Evolutionary conservation across 2,888 invertebrate species (phyloP), one percentile per base, ranked within the genome.

Genomic region (Steromphala cineraria): DNA sequence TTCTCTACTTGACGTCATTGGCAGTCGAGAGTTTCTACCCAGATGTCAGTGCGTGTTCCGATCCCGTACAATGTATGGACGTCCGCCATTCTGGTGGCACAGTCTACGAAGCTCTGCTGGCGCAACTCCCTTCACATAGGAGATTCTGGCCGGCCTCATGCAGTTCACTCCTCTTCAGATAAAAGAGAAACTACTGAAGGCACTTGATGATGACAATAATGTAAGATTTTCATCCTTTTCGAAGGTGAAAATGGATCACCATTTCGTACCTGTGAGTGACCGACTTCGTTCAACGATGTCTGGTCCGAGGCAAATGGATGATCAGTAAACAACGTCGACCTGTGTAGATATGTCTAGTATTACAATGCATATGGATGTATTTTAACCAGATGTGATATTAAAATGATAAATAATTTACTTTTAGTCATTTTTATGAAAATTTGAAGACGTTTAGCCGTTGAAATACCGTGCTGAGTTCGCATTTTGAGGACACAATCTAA

Each of bases 141-240:
- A 93, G 94, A 94, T 94, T 93, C 87, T 87, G 89, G 89, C 88
- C 86, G 87, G 86, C 91, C 92, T 90, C 89, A 95, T 95, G 95
- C 94, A 94, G 94, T 94, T 93, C 93, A 94, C 94, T 93, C 94
- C 93, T 89, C 89, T 90, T 87, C 97, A 98, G 95, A 96, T 98
- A 95, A 97, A 97, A 95, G 96, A 97, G 95, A 97, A 96, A 96
- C 96, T 98, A 96, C 96, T 97, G 95, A 96, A 96, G 96, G 97
- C 98, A 95, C 96, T 98, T 95, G 98, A 98, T 96, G 96, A 96
- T 95, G 97, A 97, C 95, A 97, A 98, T 96, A 98, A 98, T 98
- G 98, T 98, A 97, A 98, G 98, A 95, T 90, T 87, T 90, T 83
- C 80, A 76, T 55, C 55, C 74, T 52, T 67, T 46, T 74, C 74